Base-by-base conservation (phyloP, 2,888 invertebrate species). In the Drosophila conformis region DNA sequence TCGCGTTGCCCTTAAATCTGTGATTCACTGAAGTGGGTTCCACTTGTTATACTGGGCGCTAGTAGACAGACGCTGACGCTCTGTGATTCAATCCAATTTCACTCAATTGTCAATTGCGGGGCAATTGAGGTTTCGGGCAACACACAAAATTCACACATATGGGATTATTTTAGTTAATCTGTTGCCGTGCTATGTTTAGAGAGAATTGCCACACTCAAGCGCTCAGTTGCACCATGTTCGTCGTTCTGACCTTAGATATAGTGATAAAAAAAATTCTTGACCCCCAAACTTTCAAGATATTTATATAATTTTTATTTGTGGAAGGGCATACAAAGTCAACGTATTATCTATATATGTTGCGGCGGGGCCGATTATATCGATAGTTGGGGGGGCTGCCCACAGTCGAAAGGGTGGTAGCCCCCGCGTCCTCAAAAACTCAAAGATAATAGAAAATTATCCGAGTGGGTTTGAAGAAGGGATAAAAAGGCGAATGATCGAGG, bases 131-230 rank as follows among this genome's bases (percentile, higher is more conserved):
- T 86, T 87, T 71, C 60, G 85, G 76, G 61, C 67, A 69, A 59
- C 56, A 63, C 59, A 76, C 69, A 42, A 63, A 73, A 73, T 69
- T 67, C 69, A 69, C 68, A 67, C 59, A 56, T 56, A 71, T 38
- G 72, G 70, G 54, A 70, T 60, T 82, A 78, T 74, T 82, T 84
- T 76, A 74, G 85, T 83, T 83, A 75, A 78, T 68, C 76, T 73
- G 73, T 36, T 66, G 60, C 60, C 57, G 80, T 49, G 51, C 56
- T 68, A 54, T 56, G 46, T 68, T 72, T 80, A 54, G 76, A 67
- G 54, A 54, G 69, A 72, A 83, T 70, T 74, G 69, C 66, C 68
- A 70, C 71, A 83, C 75, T 75, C 75, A 52, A 52, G 60, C 60
- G 66, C 53, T 68, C 56, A 81, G 76, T 69, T 77, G 77, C 56